A percentile compares a stretch with the other conserved stretches of the same genome.
Evolutionary conservation across 2,888 invertebrate species (phyloP).

Genomic region (Drosophila neotestacea): DNA sequence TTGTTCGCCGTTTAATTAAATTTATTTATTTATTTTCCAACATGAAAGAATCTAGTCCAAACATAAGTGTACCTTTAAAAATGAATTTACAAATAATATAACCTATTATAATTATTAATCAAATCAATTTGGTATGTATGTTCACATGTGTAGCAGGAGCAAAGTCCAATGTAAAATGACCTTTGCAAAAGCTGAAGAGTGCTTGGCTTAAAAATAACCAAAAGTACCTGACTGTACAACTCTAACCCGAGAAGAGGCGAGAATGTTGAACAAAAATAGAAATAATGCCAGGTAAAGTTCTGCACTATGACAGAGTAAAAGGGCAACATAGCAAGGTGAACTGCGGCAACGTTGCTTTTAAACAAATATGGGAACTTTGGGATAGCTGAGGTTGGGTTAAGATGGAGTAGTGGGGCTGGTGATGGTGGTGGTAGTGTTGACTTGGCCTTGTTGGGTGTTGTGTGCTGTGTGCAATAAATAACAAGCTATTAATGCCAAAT

Average conservation of each 20-base stretch:
- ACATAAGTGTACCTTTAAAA: too few relatives aligned
- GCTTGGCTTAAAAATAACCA: constrained; percentile 52
- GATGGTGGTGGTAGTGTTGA: constrained; percentile 45
- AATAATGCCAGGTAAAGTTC: constrained; percentile 51
- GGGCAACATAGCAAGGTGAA: constrained; percentile 35
- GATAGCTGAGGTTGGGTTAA: neutral
- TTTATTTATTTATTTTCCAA: too few relatives aligned
- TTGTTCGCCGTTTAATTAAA: too few relatives aligned
- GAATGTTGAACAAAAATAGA: constrained; percentile 52
- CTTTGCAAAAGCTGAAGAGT: constrained; percentile 13
- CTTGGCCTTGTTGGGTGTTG: constrained; percentile 64
- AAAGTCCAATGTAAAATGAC: constrained; percentile 15
- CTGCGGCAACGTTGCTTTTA: constrained; percentile 50
- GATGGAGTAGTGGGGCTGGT: neutral
- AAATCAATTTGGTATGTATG: too few relatives aligned
- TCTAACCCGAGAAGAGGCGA: constrained; percentile 32
- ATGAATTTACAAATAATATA: too few relatives aligned
- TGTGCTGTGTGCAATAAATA: constrained; percentile 71
- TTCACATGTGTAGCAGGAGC: too few relatives aligned
- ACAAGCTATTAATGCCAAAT: constrained; percentile 77
- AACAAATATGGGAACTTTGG: constrained; percentile 38
- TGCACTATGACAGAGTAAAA: constrained; percentile 15
- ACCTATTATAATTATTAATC: too few relatives aligned
- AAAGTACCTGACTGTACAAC: constrained; percentile 28
- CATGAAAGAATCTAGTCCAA: too few relatives aligned